Evolutionary conservation across 2,888 invertebrate species (phyloP).

Genomic region (Agriopis aurantiaria): DNA sequence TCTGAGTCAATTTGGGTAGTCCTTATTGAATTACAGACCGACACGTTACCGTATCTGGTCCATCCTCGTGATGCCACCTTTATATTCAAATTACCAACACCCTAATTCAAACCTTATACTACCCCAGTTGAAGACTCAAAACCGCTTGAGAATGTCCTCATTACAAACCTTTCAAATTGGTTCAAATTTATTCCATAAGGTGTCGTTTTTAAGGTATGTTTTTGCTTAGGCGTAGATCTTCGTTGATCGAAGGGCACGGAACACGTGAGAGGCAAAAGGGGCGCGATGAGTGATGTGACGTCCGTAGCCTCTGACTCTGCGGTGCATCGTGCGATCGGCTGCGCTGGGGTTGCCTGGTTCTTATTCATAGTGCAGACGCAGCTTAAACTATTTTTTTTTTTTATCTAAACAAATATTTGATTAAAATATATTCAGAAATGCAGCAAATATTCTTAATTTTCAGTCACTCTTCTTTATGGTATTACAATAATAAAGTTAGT

Average conservation of each 20-base stretch:
- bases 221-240: constrained; percentile 42
- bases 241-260: constrained; percentile 58
- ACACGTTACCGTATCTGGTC: constrained; percentile 73
- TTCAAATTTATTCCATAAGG: constrained; percentile 37
- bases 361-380: constrained; percentile 58
- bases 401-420: too few species aligned
- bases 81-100: constrained; percentile 25
- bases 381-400: background rate
- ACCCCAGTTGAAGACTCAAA: constrained; percentile 18
- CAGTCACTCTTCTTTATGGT: too few species aligned
- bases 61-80: constrained; percentile 47
- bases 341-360: constrained; percentile 51
- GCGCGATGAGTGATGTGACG: constrained; percentile 79
- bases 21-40: constrained; percentile 83
- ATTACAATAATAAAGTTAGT: too few species aligned
- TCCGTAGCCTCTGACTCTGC: constrained; percentile 75
- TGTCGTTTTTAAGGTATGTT: constrained; percentile 42
- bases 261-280: constrained; percentile 70
- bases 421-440: too few species aligned
- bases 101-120: constrained; percentile 38
- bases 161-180: background rate
- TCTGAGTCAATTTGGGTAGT: constrained; percentile 82
- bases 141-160: constrained; percentile 27
- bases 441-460: too few species aligned
- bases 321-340: constrained; percentile 64